A percentile compares a stretch with the other conserved stretches of the same genome.
phyloP scores from a whole-genome alignment of 2,888 invertebrate genomes.

The Agriopis aurantiaria region DNA sequence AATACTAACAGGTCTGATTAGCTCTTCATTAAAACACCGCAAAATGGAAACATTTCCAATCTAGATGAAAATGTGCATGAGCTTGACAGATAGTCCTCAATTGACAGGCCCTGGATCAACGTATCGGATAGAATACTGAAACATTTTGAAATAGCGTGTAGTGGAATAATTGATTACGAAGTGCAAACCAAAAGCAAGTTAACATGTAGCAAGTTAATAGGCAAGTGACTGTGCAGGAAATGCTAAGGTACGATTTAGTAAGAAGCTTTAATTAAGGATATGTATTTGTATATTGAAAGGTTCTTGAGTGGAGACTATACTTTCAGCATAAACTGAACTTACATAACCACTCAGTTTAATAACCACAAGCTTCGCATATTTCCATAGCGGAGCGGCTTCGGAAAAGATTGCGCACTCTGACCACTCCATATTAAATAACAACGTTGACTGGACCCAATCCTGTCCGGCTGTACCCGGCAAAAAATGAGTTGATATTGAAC shows the following conservation, averaged over 20 bases:
- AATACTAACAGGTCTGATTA: slow-evolving; percentile 1
- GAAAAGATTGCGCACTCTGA: slow-evolving; percentile 39
- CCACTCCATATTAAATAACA: slow-evolving; percentile 46
- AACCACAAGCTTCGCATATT: slow-evolving; percentile 28
- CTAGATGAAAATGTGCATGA: slow-evolving; percentile 4
- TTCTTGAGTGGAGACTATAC: no score
- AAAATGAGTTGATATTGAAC: slow-evolving; percentile 50
- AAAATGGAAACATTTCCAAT: not conserved
- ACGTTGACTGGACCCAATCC: slow-evolving; percentile 45
- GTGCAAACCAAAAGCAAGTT: not conserved
- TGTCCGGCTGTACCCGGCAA: slow-evolving; percentile 36
- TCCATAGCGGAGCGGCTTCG: slow-evolving; percentile 21
- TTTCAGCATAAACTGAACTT: not conserved
- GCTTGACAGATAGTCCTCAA: slow-evolving; percentile 14
- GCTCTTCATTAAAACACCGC: not conserved
- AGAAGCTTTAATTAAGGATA: no score
- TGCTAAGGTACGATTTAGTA: no score
- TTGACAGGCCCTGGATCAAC: not conserved
- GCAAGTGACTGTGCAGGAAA: no score
- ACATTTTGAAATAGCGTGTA: not conserved
- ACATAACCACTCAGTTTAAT: slow-evolving; percentile 21
- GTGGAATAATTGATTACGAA: not conserved
- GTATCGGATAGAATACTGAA: slow-evolving; percentile 6
- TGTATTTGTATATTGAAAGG: no score
- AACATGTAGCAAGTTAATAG: not conserved